Evolutionary conservation across 2,888 invertebrate species (phyloP), one percentile per base, ranked within the genome.

Genomic region (Erpobdella octoculata): DNA sequence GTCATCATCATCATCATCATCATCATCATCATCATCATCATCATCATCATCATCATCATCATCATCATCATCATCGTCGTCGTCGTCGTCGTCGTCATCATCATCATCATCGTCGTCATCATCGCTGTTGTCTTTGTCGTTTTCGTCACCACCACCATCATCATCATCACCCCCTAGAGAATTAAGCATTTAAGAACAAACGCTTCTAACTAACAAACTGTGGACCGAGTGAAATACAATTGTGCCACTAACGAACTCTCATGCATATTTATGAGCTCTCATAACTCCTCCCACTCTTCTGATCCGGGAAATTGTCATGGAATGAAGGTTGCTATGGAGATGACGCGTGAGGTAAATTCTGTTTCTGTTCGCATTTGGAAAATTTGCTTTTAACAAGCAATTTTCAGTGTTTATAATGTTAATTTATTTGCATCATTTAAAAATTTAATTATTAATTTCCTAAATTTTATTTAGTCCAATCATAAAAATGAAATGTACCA

Each of bases 141-240:
- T 38, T 12, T 65, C 64, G 21, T 65, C 37, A 37, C 37, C 65
- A 21, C 21, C 38, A 65, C 37, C 65, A 65, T n/a, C 37, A 65
- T 65, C 37, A 37, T 65, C 2, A 9, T 1, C 53, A 25, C 53
- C 96, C 95, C 86, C 96, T 8, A 53, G 53, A 28, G 53, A 25
- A 5, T 53, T 25, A 53, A 53, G 28, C 53, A 53, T 53, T 53
- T 53, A 53, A 53, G 53, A 28, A 53, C 53, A 53, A n/a, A 28
- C 4, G 21, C 53, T 53, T 53, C n/a, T 53, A 28, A 53, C 53
- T 28, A 28, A 53, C 53, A 53, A 28, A 53, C 21, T 28, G 53
- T 25, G 21, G 53, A 53, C 21, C 21, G 53, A 53, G 53, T 53
- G 28, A 53, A 53, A 53, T 53, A 21, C 53, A 53, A 53, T 53